Percentiles rank a stretch among this genome's conserved stretches.
Conservation (phyloP, 2,113 vertebrate genomes). For the Serinus canaria region DNA sequence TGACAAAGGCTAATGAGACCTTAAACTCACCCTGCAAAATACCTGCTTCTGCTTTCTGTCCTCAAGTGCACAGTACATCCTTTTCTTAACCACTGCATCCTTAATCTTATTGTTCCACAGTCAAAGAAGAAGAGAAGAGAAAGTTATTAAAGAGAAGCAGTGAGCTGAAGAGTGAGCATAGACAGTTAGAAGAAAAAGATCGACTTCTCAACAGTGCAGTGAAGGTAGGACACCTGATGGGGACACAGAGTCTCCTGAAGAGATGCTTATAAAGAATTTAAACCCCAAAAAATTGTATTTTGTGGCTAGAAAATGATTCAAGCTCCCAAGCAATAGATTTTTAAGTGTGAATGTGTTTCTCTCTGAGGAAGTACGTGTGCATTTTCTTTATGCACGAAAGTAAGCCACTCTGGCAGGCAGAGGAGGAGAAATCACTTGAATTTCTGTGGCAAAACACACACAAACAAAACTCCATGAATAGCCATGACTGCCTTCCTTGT, state of each 20-base stretch:
- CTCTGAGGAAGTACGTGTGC: background rate
- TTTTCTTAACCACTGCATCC: background rate
- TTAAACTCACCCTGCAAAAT: background rate
- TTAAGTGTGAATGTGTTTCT: background rate
- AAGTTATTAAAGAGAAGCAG: conserved; percentile 85
- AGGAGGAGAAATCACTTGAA: background rate
- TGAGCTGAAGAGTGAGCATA: conserved; percentile 86
- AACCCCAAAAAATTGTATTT: background rate
- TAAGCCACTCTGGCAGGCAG: background rate
- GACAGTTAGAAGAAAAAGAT: conserved; percentile 88
- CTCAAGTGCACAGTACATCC: background rate
- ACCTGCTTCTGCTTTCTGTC: background rate
- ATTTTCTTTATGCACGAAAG: background rate
- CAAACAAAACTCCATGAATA: background rate
- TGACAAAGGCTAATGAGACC: background rate
- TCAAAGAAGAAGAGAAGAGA: conserved; percentile 93
- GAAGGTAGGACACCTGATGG: conserved; percentile 71
- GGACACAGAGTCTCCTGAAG: background rate
- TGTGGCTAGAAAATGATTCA: background rate
- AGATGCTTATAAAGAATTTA: background rate
- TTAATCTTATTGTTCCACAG: conserved; percentile 65
- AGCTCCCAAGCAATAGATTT: background rate
- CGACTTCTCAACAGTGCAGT: conserved; percentile 82
- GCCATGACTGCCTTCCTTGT: background rate
- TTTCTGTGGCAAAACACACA: background rate